phyloP scores from a whole-genome alignment of 1,140 invertebrate genomes.

The Lordiphosa collinella region DNA sequence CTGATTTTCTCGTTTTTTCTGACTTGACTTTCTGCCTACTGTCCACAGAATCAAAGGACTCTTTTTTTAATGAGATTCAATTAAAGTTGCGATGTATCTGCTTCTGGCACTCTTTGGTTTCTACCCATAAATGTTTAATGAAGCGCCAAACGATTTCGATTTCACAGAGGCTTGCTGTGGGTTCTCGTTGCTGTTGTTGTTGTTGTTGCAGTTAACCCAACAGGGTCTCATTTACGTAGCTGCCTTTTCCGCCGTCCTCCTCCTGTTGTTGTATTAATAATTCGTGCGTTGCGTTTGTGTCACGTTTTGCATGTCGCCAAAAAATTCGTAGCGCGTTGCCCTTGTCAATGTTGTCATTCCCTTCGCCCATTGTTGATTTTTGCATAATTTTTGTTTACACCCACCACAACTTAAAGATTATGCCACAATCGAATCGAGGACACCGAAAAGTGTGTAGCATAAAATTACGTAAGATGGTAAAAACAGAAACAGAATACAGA shows the following conservation, averaged over 20 bases:
- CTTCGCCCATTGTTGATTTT: conserved; percentile 47
- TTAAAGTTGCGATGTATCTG: too few relatives aligned
- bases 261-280: conserved; percentile 59
- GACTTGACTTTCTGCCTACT: too few relatives aligned
- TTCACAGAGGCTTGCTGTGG: conserved; percentile 45
- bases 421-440: conserved; percentile 1
- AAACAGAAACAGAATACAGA: conserved; percentile 17
- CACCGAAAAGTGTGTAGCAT: conserved; percentile 10
- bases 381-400: conserved; percentile 57
- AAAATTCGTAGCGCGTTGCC: conserved; percentile 48
- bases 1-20: too few relatives aligned
- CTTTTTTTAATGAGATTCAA: too few relatives aligned
- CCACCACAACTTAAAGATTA: conserved; percentile 42
- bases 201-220: conserved; percentile 56
- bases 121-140: conserved; percentile 66
- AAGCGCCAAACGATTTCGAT: conserved; percentile 72
- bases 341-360: conserved; percentile 56
- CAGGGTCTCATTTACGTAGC: conserved; percentile 51
- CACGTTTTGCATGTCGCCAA: conserved; percentile 56
- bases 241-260: neutral
- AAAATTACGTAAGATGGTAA: conserved; percentile 23
- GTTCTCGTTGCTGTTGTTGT: conserved; percentile 3
- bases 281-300: conserved; percentile 69
- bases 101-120: conserved; percentile 33
- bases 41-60: too few relatives aligned